Conservation (phyloP, 2,888 invertebrate genomes). For the Euproctis similis region DNA sequence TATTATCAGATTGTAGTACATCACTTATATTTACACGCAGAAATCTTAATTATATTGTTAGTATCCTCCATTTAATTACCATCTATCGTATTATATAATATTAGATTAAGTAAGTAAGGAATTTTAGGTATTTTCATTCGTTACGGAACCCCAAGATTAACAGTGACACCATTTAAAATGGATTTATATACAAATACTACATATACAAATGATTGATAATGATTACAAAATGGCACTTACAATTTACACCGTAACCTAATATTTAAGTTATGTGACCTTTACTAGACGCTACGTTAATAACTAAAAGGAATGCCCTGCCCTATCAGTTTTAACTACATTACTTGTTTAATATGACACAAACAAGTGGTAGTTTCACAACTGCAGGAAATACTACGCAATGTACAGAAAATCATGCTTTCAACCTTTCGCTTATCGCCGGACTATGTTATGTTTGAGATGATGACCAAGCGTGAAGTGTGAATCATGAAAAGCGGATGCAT, state of each 20-base stretch:
- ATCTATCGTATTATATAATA: no score
- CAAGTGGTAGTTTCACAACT: slow-evolving; percentile 48
- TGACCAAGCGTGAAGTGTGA: not conserved
- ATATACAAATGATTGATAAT: slow-evolving; percentile 31
- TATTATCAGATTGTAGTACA: no score
- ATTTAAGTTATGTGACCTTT: slow-evolving; percentile 26
- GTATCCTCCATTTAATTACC: no score
- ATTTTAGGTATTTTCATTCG: no score
- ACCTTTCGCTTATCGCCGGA: slow-evolving; percentile 4
- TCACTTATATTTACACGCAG: no score
- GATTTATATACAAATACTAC: slow-evolving; percentile 10
- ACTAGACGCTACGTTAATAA: slow-evolving; percentile 19
- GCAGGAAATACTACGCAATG: slow-evolving; percentile 27
- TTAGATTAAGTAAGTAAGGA: no score
- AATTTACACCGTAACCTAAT: slow-evolving; percentile 44
- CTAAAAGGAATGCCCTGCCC: slow-evolving; percentile 17
- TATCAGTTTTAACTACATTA: slow-evolving; percentile 43
- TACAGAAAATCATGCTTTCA: slow-evolving; percentile 32
- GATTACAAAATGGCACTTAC: slow-evolving; percentile 54
- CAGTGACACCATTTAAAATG: no score
- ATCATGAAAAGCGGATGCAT: slow-evolving; percentile 4
- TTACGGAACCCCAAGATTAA: no score
- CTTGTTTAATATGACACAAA: slow-evolving; percentile 60
- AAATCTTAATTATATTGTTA: no score
- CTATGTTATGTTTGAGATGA: slow-evolving; percentile 2